These are phyloP conservation scores for Lumbricus terrestris DNA, from an alignment of 2,888 invertebrate genomes.

Conservation along the genomic window DNA sequence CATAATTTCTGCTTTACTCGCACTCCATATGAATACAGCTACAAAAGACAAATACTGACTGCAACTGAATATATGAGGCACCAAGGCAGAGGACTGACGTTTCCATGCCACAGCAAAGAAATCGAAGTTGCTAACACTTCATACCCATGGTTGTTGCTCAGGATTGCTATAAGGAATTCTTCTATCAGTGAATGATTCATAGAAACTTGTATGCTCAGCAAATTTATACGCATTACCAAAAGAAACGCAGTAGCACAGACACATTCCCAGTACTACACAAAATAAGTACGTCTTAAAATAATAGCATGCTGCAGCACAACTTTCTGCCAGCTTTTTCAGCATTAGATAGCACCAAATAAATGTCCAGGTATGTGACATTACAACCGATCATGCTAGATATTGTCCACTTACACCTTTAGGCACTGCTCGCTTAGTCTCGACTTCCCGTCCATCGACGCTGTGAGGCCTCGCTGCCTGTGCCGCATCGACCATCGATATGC, in stretches of 20 bases:
- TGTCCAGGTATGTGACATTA: not conserved
- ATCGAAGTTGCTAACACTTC: no score
- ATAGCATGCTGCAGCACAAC: not conserved
- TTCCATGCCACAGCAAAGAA: no score
- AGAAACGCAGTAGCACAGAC: no score
- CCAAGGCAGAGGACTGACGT: no score
- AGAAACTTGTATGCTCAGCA: no score
- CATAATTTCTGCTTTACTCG: not conserved
- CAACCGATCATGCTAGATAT: not conserved
- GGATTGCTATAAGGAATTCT: no score
- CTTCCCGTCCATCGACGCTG: conserved; percentile 86
- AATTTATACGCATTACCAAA: no score
- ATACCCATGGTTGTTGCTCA: no score
- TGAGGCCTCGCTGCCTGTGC: conserved; percentile 81
- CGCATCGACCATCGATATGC: conserved; percentile 90
- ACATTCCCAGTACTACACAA: no score
- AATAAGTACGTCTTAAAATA: not conserved
- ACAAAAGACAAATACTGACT: no score
- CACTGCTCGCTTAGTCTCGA: conserved; percentile 94
- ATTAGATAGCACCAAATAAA: not conserved
- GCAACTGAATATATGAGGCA: no score
- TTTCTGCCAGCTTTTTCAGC: not conserved
- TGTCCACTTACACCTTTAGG: conserved; percentile 68
- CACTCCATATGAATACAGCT: not conserved
- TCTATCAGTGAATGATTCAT: no score